A percentile compares a stretch with the other conserved stretches of the same genome.
Evolutionary conservation across 2,888 invertebrate species (phyloP).

Genomic region (Apantesis nais): DNA sequence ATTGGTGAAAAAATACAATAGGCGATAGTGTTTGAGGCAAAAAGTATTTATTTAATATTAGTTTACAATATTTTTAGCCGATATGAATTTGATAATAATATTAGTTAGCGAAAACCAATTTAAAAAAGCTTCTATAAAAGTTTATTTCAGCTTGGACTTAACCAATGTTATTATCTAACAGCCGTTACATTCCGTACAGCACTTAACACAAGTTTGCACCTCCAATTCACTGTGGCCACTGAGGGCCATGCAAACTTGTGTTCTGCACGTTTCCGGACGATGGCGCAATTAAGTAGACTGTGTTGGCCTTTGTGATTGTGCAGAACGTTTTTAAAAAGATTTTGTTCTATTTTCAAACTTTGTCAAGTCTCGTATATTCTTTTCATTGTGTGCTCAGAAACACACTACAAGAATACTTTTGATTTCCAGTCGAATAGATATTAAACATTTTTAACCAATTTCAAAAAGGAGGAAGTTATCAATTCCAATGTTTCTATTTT

Average conservation of each 20-base stretch:
- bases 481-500: too few species aligned
- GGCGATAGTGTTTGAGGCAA: too few species aligned
- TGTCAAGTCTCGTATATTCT: neutral
- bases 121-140: conserved; percentile 1
- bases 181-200: conserved; percentile 22
- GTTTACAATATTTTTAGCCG: too few species aligned
- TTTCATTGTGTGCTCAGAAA: neutral
- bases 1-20: too few species aligned
- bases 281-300: conserved; percentile 24
- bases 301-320: neutral
- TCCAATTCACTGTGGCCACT: conserved; percentile 22
- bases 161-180: conserved; percentile 15
- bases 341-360: conserved; percentile 6
- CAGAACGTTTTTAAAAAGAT: conserved; percentile 5
- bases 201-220: conserved; percentile 37
- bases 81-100: too few species aligned
- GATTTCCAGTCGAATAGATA: neutral
- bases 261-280: conserved; percentile 35
- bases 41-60: too few species aligned
- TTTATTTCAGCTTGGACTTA: conserved; percentile 3
- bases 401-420: neutral
- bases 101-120: too few species aligned
- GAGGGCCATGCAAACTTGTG: conserved; percentile 38
- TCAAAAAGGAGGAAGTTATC: too few species aligned
- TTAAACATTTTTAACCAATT: neutral